Evolutionary conservation across 2,797 vertebrate genomes (phyloP).

Genomic region (Neosilurus hyrtlii): DNA sequence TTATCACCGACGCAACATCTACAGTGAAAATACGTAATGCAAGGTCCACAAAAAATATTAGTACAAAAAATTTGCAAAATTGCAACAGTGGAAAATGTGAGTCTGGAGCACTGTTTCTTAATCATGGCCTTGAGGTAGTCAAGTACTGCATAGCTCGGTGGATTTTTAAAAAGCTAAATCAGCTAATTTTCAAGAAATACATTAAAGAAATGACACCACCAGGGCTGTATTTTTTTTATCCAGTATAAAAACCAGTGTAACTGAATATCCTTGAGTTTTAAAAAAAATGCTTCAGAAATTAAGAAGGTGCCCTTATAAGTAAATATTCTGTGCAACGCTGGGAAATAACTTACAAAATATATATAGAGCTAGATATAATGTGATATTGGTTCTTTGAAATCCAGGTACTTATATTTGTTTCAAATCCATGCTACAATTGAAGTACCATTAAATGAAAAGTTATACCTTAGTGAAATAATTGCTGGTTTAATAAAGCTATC

Average conservation of each 20-base stretch:
- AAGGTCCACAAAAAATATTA: background rate
- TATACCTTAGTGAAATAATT: background rate
- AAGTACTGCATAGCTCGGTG: background rate
- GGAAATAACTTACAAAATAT: too few species aligned
- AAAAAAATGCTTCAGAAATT: background rate
- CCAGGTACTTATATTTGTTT: background rate
- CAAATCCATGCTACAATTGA: background rate
- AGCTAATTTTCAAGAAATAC: background rate
- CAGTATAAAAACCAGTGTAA: background rate
- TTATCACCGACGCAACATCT: background rate
- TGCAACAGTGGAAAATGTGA: background rate
- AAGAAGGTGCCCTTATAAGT: background rate
- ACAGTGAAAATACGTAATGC: background rate
- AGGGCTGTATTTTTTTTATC: background rate
- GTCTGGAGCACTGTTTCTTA: background rate
- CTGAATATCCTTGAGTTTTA: background rate
- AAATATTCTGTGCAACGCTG: background rate
- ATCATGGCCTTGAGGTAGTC: background rate
- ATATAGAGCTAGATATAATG: background rate
- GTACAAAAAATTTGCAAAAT: background rate
- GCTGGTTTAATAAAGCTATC: background rate
- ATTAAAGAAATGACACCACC: background rate
- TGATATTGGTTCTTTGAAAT: background rate
- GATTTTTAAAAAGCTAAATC: background rate
- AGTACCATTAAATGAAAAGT: background rate